Base-by-base conservation (phyloP, 2,888 invertebrate genomes). In the Lamellibrachia columna region DNA sequence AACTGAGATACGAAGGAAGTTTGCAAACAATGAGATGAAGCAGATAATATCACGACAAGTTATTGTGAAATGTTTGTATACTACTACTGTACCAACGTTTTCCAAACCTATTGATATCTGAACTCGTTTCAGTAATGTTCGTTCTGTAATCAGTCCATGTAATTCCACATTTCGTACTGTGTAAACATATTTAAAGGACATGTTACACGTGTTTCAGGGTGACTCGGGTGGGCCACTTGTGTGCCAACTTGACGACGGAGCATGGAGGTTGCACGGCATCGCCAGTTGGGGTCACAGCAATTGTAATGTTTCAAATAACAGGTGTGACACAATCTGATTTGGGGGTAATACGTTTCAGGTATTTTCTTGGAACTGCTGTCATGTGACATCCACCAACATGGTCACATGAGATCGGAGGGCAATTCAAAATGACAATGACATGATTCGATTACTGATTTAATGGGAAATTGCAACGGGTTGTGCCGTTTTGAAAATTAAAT, bases 161-260 rank as follows among this genome's bases (percentile, higher is more conserved):
- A 75, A 11, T 75, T 15, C 75, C 40, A 15, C 15, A 75, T 15
- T 15, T 55, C 7, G 7, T 55, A 9, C 9, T 55, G 55, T 55
- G 58, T 58, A 58, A 2, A 9, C 1, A 55, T 9, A 55, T 7
- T 55, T 7, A 9, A 55, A 1, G 15, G 4, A 60, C 22, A 60
- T 11, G 60, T 60, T 60, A 60, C 60, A 11, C n/a, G 52, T 52
- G 52, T 55, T 53, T 7, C 91, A 93, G 93, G 93, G 93, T 40
- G 93, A 93, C 55, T 93, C 93, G 15, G 93, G 92, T 22, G 93
- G 93, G 7, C 93, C 93, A 3, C 55, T 93, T 40, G 92, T 93
- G 91, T 91, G 91, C 11, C 92, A 90, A 22, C 22, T 75, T 75
- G 6, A 75, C 75, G 75, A n/a, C 75, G 22, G 75, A 75, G 22